These are phyloP conservation scores for Ephialtes manifestator DNA, from an alignment of 2,888 invertebrate genomes.

Conservation along the genomic window DNA sequence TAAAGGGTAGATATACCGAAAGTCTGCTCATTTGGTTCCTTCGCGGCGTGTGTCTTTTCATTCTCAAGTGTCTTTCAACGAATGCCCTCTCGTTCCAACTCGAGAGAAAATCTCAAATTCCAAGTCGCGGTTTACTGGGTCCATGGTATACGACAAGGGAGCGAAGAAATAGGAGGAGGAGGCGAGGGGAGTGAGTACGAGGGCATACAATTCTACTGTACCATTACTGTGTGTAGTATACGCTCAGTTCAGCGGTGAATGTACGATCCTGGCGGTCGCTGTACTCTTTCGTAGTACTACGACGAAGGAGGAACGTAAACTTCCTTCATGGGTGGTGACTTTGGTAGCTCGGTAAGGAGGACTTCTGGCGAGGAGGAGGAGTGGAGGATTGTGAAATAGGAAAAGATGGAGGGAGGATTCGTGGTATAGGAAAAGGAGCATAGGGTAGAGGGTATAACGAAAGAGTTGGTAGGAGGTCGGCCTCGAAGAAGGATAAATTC, in stretches of 20 bases:
- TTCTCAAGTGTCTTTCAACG: slow-evolving; percentile 44
- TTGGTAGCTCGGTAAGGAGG: slow-evolving; percentile 39
- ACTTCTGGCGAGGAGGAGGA: slow-evolving; percentile 36
- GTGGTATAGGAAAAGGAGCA: slow-evolving; percentile 37
- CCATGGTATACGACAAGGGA: slow-evolving; percentile 24
- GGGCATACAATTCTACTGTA: slow-evolving; percentile 21
- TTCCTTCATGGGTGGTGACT: slow-evolving; percentile 40
- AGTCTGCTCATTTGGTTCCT: slow-evolving; percentile 35
- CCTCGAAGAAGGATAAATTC: slow-evolving; percentile 79
- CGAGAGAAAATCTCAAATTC: slow-evolving; percentile 57
- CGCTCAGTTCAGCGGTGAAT: slow-evolving; percentile 5
- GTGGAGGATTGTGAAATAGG: slow-evolving; percentile 43
- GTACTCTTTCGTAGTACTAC: slow-evolving; percentile 31
- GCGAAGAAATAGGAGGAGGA: slow-evolving; percentile 33
- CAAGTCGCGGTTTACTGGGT: slow-evolving; percentile 31
- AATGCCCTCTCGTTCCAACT: slow-evolving; percentile 43
- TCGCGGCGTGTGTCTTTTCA: slow-evolving; percentile 13
- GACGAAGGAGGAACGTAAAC: slow-evolving; percentile 53
- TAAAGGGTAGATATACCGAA: slow-evolving; percentile 19
- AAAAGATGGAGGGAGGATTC: slow-evolving; percentile 32
- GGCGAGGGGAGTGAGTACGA: background rate
- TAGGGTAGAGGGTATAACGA: slow-evolving; percentile 40
- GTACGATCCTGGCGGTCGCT: slow-evolving; percentile 41
- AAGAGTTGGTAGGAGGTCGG: slow-evolving; percentile 43
- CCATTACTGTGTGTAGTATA: slow-evolving; percentile 32